Evolutionary conservation across 2,888 invertebrate species (phyloP).

Genomic region (Chrysomela aeneicollis): DNA sequence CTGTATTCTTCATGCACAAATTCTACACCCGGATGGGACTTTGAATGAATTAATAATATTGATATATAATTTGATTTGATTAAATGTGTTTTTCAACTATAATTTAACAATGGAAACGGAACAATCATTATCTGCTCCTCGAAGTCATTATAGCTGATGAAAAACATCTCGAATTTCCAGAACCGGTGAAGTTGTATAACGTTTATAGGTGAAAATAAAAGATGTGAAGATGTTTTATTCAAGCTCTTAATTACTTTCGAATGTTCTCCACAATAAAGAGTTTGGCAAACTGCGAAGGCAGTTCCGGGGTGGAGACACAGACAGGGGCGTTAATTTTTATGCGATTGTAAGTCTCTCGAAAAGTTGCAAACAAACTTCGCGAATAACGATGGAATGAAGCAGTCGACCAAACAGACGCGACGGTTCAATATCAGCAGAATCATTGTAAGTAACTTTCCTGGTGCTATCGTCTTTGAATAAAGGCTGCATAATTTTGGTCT

Average conservation of each 20-base stretch:
- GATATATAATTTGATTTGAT: too few species aligned
- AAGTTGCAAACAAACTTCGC: conserved; percentile 38
- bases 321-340: conserved; percentile 48
- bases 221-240: conserved; percentile 39
- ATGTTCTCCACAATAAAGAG: conserved; percentile 38
- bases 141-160: too few species aligned
- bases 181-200: conserved; percentile 2
- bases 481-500: not conserved
- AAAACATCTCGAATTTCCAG: conserved; percentile 8
- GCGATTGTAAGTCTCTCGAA: conserved; percentile 44
- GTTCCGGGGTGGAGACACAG: conserved; percentile 30
- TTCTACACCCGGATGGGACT: too few species aligned
- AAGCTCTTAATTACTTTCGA: conserved; percentile 39
- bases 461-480: too few species aligned
- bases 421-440: conserved; percentile 34
- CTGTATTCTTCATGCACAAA: too few species aligned
- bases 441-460: conserved; percentile 34
- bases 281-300: conserved; percentile 34
- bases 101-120: too few species aligned
- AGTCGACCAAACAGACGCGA: conserved; percentile 23
- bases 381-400: conserved; percentile 39
- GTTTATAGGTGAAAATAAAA: conserved; percentile 37
- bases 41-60: too few species aligned
- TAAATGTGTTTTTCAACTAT: too few species aligned
- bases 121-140: too few species aligned